Conservation (phyloP, 2,113 vertebrate genomes). For the Callipepla californica region DNA sequence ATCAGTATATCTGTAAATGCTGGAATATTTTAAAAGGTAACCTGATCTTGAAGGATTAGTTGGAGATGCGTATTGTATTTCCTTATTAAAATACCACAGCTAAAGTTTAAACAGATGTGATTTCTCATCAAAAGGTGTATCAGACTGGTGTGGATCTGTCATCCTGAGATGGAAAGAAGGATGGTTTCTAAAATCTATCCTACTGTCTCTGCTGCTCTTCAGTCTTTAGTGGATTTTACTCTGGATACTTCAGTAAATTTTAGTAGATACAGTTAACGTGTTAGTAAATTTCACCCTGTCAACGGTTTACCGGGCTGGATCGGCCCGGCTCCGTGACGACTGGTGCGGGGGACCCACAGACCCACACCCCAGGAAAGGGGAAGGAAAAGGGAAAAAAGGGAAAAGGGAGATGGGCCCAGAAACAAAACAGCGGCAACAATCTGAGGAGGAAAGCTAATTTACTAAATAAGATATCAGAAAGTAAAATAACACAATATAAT, state of each 20-base stretch:
- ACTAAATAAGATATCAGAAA: too few relatives aligned
- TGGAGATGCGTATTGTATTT: neutral
- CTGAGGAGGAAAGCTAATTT: too few relatives aligned
- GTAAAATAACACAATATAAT: too few relatives aligned
- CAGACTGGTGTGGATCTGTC: neutral
- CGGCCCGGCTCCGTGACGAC: too few relatives aligned
- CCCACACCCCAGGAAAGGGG: too few relatives aligned
- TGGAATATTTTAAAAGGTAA: neutral
- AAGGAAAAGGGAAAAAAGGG: too few relatives aligned
- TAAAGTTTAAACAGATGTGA: neutral
- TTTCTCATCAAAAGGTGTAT: neutral
- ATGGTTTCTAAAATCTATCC: neutral
- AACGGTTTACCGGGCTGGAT: too few relatives aligned
- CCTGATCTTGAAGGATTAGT: neutral
- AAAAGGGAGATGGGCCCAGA: too few relatives aligned
- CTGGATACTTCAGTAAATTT: neutral
- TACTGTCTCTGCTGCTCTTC: neutral
- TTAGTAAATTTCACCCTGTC: neutral
- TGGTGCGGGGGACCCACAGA: too few relatives aligned
- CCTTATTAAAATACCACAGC: neutral
- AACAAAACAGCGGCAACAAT: too few relatives aligned
- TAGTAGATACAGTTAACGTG: neutral
- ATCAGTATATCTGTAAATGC: neutral
- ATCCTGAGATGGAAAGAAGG: neutral
- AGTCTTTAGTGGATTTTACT: neutral